Percentiles rank a stretch among this genome's conserved stretches.
These are phyloP conservation scores for Mobula birostris DNA, from an alignment of 2,113 vertebrate genomes.

Conservation along the genomic window DNA sequence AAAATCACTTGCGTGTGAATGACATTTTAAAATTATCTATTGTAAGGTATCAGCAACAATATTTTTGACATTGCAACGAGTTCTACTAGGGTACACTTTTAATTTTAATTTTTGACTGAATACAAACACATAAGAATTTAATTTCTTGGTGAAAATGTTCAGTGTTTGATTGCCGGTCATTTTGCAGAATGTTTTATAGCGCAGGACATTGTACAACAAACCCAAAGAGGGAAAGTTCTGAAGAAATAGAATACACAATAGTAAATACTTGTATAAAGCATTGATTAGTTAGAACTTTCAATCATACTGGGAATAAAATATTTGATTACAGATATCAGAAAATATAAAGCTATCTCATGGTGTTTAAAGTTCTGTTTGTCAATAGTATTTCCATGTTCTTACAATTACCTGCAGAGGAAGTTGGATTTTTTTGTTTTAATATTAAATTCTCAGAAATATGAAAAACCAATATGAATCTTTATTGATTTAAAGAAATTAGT, in stretches of 20 bases:
- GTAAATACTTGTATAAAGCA: constrained; percentile 1
- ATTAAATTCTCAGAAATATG: neutral
- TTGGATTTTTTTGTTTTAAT: constrained; percentile 4
- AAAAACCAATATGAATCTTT: neutral
- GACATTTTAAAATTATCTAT: neutral
- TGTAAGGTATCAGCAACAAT: neutral
- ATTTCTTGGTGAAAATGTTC: neutral
- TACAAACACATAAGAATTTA: no score
- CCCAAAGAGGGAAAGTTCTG: neutral
- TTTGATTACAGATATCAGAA: neutral
- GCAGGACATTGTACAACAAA: neutral
- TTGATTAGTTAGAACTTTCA: neutral
- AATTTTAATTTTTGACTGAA: neutral
- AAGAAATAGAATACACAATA: neutral
- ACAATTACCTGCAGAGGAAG: neutral
- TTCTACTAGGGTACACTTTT: neutral
- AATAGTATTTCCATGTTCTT: neutral
- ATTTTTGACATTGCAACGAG: neutral
- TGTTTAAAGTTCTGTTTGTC: neutral
- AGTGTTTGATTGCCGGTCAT: neutral
- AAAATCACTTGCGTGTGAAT: neutral
- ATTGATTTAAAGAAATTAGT: neutral
- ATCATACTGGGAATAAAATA: neutral
- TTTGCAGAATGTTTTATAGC: neutral
- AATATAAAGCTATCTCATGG: neutral